These are phyloP conservation scores for Cotesia typhae DNA, from an alignment of 1,140 invertebrate genomes.

Conservation along the genomic window DNA sequence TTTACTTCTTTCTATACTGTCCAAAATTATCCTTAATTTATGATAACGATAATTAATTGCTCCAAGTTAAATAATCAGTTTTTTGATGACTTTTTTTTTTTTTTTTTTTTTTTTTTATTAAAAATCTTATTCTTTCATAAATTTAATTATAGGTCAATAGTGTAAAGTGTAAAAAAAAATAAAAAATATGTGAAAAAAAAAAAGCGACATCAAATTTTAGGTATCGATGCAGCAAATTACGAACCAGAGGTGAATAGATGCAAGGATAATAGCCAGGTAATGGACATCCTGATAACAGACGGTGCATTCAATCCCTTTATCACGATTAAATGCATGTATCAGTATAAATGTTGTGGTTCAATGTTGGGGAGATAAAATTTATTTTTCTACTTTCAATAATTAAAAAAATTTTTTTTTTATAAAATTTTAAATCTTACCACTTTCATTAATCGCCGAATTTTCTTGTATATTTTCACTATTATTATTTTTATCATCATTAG, in stretches of 20 bases:
- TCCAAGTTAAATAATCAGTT: no score
- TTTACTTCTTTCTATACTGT: background rate
- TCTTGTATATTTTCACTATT: conserved; percentile 59
- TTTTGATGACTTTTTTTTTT: no score
- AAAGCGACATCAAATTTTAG: conserved; percentile 11
- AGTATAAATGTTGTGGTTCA: background rate
- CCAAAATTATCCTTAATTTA: no score
- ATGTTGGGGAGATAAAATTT: background rate
- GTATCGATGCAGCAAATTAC: conserved; percentile 23
- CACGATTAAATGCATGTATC: background rate
- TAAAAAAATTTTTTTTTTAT: background rate
- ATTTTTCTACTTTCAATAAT: no score
- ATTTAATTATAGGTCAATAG: background rate
- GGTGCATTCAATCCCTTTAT: conserved; percentile 21
- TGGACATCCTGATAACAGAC: conserved; percentile 56
- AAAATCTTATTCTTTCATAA: no score
- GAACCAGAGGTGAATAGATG: conserved; percentile 19
- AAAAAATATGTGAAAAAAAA: conserved; percentile 21
- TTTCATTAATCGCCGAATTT: conserved; percentile 48
- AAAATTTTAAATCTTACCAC: conserved; percentile 44
- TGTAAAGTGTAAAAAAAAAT: no score
- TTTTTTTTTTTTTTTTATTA: no score
- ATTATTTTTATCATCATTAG: conserved; percentile 50
- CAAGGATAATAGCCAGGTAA: conserved; percentile 56
- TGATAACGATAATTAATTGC: no score